phyloP scores from a whole-genome alignment of 2,888 invertebrate species.

The Scrobipalpa atriplicella region DNA sequence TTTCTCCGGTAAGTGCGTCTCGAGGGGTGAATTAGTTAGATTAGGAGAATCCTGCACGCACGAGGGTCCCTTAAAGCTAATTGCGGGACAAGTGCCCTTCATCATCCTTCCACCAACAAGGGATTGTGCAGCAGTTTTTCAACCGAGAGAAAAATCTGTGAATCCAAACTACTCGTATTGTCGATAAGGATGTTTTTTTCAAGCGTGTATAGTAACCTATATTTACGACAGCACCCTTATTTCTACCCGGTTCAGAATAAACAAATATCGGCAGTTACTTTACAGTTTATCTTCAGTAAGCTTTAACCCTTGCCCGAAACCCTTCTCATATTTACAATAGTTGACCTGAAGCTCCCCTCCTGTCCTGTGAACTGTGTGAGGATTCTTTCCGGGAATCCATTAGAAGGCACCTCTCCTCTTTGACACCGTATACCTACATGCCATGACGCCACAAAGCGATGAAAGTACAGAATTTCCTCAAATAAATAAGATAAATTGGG shows the following conservation, averaged over 20 bases:
- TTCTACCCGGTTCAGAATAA: neutral
- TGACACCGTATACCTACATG: slow-evolving; percentile 45
- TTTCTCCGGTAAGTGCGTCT: neutral
- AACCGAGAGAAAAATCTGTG: neutral
- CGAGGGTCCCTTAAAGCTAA: slow-evolving; percentile 7
- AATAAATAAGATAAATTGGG: slow-evolving; percentile 67
- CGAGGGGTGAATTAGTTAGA: slow-evolving; percentile 4
- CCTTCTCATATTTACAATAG: slow-evolving; percentile 23
- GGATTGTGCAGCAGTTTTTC: neutral
- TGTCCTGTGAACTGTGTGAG: neutral
- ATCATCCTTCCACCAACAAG: neutral
- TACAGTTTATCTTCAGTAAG: slow-evolving; percentile 11
- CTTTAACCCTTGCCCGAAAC: slow-evolving; percentile 18
- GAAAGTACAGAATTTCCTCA: slow-evolving; percentile 53
- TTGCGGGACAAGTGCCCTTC: neutral
- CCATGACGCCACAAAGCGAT: slow-evolving; percentile 42
- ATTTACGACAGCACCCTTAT: neutral
- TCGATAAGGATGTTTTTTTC: neutral
- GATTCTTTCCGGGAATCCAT: slow-evolving; percentile 48
- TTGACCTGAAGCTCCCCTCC: slow-evolving; percentile 12
- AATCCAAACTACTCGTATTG: neutral
- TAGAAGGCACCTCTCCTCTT: slow-evolving; percentile 43
- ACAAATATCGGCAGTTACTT: slow-evolving; percentile 7
- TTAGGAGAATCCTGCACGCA: slow-evolving; percentile 10
- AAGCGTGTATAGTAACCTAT: neutral